Conservation (phyloP, 2,113 vertebrate species). For the Nycticebus coucang region DNA sequence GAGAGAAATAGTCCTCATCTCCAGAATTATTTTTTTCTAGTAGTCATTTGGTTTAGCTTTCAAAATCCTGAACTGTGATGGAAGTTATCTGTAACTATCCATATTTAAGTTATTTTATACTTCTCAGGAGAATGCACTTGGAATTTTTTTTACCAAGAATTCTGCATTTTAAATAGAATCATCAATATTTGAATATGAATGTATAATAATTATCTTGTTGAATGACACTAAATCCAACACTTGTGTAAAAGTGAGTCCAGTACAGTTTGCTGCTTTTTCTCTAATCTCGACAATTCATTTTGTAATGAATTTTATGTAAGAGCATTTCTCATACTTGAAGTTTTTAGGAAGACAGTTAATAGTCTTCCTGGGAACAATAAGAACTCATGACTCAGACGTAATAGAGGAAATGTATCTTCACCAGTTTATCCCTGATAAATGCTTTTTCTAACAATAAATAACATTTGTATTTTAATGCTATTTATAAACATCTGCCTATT, state of each 20-base stretch:
- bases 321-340: conserved; percentile 6
- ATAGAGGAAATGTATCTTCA: not conserved
- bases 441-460: not conserved
- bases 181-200: not conserved
- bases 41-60: conserved; percentile 10
- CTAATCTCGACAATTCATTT: conserved; percentile 22
- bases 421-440: not conserved
- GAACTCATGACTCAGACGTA: not conserved
- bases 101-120: conserved; percentile 9
- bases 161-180: conserved; percentile 32
- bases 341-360: not conserved
- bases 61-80: not conserved
- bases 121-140: not conserved
- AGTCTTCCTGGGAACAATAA: not conserved
- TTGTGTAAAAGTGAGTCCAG: not conserved
- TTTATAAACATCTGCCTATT: not conserved
- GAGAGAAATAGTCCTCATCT: not conserved
- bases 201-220: not conserved
- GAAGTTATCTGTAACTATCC: not conserved
- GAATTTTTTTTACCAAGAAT: not conserved
- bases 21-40: conserved; percentile 10
- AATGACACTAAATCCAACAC: not conserved
- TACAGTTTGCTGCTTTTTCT: not conserved
- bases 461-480: not conserved
- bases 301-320: conserved; percentile 6